Percentiles rank a stretch among this genome's conserved stretches.
These are phyloP conservation scores for Illadopsis cleaveri DNA, from an alignment of 2,113 vertebrate species.

Conservation along the genomic window DNA sequence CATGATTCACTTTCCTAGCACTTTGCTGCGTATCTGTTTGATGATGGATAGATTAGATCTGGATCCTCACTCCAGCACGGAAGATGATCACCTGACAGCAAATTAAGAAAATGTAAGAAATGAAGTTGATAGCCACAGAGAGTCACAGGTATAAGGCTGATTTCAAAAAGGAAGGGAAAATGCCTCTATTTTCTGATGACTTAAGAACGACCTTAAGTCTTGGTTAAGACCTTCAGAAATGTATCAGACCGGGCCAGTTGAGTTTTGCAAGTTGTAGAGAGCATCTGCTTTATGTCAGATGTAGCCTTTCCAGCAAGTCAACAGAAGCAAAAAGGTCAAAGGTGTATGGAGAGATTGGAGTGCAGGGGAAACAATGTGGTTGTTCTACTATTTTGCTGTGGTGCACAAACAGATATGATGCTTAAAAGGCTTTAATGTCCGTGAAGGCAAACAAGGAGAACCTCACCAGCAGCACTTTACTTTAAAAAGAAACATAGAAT, in stretches of 20 bases:
- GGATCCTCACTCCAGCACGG: neutral
- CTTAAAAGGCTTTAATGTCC: neutral
- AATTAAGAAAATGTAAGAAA: neutral
- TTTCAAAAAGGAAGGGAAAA: neutral
- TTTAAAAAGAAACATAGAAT: neutral
- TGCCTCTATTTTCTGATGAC: neutral
- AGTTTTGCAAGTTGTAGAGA: neutral
- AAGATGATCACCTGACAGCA: neutral
- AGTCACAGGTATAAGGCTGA: neutral
- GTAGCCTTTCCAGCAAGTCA: neutral
- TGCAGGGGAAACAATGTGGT: rapidly evolving
- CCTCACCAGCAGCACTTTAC: neutral
- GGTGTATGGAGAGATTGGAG: rapidly evolving
- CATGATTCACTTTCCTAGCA: neutral
- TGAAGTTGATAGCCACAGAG: neutral
- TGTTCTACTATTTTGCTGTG: neutral
- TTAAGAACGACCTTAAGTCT: neutral
- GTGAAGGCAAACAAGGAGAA: neutral
- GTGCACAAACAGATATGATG: neutral
- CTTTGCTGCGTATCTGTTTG: neutral
- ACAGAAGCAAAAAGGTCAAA: neutral
- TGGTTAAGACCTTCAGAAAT: neutral
- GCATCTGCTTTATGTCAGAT: neutral
- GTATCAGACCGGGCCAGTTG: rapidly evolving
- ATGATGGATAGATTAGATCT: neutral